Evolutionary conservation across 2,888 invertebrate species (phyloP).

Genomic region (Leptothorax acervorum): DNA sequence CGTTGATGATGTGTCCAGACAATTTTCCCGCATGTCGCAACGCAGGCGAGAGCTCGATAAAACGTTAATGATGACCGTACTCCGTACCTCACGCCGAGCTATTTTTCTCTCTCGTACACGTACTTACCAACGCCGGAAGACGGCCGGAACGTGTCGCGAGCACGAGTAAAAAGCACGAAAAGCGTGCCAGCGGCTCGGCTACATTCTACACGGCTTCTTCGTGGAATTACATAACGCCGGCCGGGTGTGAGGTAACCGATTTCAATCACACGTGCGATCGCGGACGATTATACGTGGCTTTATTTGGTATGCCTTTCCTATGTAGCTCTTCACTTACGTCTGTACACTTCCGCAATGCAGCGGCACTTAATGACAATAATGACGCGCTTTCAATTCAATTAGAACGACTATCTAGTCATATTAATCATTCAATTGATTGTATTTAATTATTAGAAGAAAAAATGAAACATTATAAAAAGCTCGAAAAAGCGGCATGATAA

Average conservation of each 20-base stretch:
- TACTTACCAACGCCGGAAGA: slow-evolving; percentile 7
- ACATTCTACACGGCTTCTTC: slow-evolving; percentile 58
- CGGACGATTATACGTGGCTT: slow-evolving; percentile 15
- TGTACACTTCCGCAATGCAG: slow-evolving; percentile 29
- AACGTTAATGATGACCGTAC: neutral
- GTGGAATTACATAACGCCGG: slow-evolving; percentile 64
- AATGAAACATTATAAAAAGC: neutral
- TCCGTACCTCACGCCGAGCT: neutral
- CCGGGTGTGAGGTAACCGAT: slow-evolving; percentile 61
- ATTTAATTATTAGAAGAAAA: neutral
- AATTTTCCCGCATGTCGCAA: neutral
- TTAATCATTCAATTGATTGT: neutral
- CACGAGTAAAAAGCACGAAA: slow-evolving; percentile 61
- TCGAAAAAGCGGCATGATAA: neutral
- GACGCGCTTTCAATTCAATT: slow-evolving; percentile 49
- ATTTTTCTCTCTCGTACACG: neutral
- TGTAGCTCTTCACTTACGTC: slow-evolving; percentile 1
- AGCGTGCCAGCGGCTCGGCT: slow-evolving; percentile 63
- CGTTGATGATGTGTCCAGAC: neutral
- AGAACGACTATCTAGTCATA: neutral
- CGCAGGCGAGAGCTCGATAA: neutral
- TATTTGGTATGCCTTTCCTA: slow-evolving; percentile 49
- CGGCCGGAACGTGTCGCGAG: slow-evolving; percentile 19
- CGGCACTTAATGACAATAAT: slow-evolving; percentile 1
- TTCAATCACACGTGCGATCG: slow-evolving; percentile 40